These are phyloP conservation scores for Ophonus ardosiacus DNA, from an alignment of 2,888 invertebrate genomes.

Conservation along the genomic window DNA sequence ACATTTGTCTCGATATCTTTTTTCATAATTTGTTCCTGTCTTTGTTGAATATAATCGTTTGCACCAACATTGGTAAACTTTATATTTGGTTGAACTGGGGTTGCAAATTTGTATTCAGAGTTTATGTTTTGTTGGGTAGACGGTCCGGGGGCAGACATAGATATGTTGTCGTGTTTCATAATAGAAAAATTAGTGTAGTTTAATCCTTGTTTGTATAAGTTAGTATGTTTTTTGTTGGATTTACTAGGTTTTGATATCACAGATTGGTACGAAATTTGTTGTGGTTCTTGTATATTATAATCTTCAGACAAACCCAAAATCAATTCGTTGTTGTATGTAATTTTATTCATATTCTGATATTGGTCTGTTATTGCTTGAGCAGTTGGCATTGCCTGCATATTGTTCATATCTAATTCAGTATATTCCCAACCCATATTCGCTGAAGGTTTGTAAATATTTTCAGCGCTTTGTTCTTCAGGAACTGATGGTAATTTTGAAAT, in stretches of 20 bases:
- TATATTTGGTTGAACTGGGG: constrained; percentile 54
- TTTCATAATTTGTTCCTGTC: constrained; percentile 35
- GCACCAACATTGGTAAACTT: constrained; percentile 31
- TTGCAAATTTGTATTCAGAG: constrained; percentile 53
- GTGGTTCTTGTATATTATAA: constrained; percentile 65
- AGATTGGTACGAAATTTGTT: constrained; percentile 64
- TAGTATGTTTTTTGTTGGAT: constrained; percentile 10
- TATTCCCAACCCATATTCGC: constrained; percentile 67
- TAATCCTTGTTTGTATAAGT: constrained; percentile 30
- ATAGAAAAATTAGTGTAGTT: constrained; percentile 24
- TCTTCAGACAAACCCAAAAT: constrained; percentile 47
- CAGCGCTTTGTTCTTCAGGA: constrained; percentile 77
- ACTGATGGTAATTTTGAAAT: constrained; percentile 80
- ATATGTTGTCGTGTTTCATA: constrained; percentile 10
- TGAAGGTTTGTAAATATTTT: constrained; percentile 66
- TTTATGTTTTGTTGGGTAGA: constrained; percentile 6
- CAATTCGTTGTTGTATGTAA: constrained; percentile 52
- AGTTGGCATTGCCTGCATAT: constrained; percentile 64
- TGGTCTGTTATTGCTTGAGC: background rate
- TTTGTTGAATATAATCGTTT: constrained; percentile 21
- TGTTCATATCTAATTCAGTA: constrained; percentile 70
- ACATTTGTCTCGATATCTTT: constrained; percentile 49
- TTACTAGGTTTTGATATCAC: constrained; percentile 59
- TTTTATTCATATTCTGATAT: constrained; percentile 32
- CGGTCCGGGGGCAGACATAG: background rate